Conservation (phyloP, 2,113 vertebrate genomes). For the Aleadryas rufinucha region DNA sequence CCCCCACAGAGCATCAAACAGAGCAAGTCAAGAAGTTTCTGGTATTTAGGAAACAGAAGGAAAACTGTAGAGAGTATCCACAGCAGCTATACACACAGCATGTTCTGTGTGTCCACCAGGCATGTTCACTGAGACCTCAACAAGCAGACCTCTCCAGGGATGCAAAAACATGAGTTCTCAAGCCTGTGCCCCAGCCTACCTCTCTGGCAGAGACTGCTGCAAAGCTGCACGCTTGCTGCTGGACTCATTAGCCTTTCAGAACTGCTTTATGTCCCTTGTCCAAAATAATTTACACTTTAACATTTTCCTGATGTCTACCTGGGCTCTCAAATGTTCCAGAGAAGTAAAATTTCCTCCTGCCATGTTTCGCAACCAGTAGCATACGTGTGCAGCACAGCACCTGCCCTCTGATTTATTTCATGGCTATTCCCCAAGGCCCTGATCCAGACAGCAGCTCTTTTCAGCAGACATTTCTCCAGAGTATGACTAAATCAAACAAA, state of each 20-base stretch:
- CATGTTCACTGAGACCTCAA: background rate
- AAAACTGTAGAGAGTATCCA: background rate
- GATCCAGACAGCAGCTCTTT: background rate
- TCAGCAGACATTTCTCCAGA: background rate
- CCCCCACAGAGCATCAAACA: background rate
- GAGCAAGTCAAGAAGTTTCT: background rate
- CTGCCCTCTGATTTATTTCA: background rate
- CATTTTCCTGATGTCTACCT: background rate
- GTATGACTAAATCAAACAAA: conserved; percentile 24
- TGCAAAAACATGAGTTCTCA: background rate
- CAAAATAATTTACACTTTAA: background rate
- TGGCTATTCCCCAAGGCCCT: background rate
- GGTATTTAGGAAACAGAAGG: background rate
- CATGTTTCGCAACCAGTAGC: background rate
- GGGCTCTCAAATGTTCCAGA: background rate
- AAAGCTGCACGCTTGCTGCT: fast-evolving
- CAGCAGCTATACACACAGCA: background rate
- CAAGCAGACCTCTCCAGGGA: background rate
- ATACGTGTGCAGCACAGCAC: background rate
- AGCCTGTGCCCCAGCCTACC: fast-evolving
- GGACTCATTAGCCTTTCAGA: background rate
- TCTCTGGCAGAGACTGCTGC: background rate
- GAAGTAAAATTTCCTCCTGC: background rate
- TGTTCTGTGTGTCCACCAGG: fast-evolving
- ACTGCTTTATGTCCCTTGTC: background rate